These are phyloP conservation scores for Prunella himalayana DNA, from an alignment of 2,113 vertebrate genomes.

Conservation along the genomic window DNA sequence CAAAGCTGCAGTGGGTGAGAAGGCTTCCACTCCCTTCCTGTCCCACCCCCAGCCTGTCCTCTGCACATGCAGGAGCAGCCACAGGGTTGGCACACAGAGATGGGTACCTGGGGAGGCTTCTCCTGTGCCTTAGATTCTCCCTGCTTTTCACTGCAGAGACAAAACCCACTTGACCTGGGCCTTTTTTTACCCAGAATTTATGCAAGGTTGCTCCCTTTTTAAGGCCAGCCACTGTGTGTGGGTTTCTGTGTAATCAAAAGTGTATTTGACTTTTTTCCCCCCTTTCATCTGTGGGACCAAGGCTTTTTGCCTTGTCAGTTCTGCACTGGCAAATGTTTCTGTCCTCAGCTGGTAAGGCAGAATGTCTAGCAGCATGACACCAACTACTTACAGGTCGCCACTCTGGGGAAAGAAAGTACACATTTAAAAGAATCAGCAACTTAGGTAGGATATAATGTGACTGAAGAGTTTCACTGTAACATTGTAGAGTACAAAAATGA, in stretches of 20 bases:
- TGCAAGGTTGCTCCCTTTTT: neutral
- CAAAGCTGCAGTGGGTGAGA: rapidly evolving
- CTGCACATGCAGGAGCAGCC: rapidly evolving
- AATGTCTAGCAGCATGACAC: neutral
- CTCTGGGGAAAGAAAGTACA: slow-evolving; percentile 62
- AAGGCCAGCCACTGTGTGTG: neutral
- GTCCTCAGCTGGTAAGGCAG: slow-evolving; percentile 20
- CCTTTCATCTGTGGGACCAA: neutral
- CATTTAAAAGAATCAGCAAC: slow-evolving; percentile 42
- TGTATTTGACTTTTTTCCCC: neutral
- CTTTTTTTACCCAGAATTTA: neutral
- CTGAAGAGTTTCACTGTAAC: slow-evolving; percentile 60
- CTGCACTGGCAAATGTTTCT: slow-evolving; percentile 6
- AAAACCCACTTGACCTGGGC: neutral
- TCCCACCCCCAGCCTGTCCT: neutral
- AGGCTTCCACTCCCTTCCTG: neutral
- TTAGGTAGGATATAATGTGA: slow-evolving; percentile 52
- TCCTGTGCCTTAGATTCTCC: neutral
- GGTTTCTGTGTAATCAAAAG: neutral
- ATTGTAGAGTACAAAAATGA: slow-evolving; percentile 61
- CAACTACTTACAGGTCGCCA: slow-evolving; percentile 11
- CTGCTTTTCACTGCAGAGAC: neutral
- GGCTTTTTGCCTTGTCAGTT: neutral
- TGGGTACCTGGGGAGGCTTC: neutral
- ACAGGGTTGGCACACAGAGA: rapidly evolving